Evolutionary conservation across 2,113 vertebrate species (phyloP), one percentile per base, ranked within the genome.

Genomic region (Mus spicilegus): DNA sequence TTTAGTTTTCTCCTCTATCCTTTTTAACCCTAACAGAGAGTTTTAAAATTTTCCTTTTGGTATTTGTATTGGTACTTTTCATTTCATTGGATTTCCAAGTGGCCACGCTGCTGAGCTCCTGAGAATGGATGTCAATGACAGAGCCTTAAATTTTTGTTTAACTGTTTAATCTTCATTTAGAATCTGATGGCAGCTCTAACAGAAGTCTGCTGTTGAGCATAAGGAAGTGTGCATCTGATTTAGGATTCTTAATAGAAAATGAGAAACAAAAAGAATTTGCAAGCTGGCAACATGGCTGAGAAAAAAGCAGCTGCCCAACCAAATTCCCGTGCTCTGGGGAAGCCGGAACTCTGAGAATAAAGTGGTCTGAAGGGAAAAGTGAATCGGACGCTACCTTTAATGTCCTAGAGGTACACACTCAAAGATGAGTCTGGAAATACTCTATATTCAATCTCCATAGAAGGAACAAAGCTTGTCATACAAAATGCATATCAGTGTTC

Each of bases 221-320:
- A 75, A 33, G 49, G 69, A 89, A 89, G 73, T 65, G 33, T 39
- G 28, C 17, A 46, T 96, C 75, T 85, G 65, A 89, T 82, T 85
- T 76, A 75, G 73, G 54, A 19, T 91, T 91, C 95, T 96, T 95
- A 95, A 94, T 88, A 91, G 89, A 93, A 94, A 61, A 51, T 49
- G 77, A 91, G 93, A 93, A 88, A 65, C 81, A 49, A 86, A 94
- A 95, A 24, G 46, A 46, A 16, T 67, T 0, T 69, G 6, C 92
- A 36, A 54, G n/a, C 16, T 39, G 93, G 56, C 39, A 94, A 89
- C 65, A 1, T 28, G 30, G 5, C 9, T 75, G 54, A 75, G 1
- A 39, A 88, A 77, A 58, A 2, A 69, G 28, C 17, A 95, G 1
- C 46, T 65, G n/a, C 8, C 1, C 4, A 4, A 33, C 0, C 30